These are phyloP conservation scores for Falco columbarius DNA, from an alignment of 2,797 vertebrate genomes.

Conservation along the genomic window DNA sequence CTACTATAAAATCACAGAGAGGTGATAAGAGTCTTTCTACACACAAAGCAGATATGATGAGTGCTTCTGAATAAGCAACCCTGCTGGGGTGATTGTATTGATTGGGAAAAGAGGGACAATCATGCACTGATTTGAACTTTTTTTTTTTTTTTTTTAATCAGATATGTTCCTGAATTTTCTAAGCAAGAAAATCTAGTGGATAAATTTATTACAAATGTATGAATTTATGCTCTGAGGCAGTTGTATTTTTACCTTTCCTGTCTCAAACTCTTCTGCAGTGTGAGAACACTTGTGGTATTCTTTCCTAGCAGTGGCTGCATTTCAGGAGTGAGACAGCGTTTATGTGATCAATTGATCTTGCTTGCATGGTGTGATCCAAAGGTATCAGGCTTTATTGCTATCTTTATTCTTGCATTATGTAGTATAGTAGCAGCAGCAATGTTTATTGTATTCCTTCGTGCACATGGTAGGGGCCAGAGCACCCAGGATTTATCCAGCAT, in stretches of 20 bases:
- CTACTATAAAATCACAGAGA: slow-evolving; percentile 30
- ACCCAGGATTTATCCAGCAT: neutral
- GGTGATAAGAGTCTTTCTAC: slow-evolving; percentile 50
- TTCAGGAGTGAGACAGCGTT: neutral
- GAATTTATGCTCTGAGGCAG: neutral
- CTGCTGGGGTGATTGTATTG: slow-evolving; percentile 27
- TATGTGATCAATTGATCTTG: neutral
- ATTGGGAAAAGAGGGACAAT: slow-evolving; percentile 44
- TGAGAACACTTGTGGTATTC: neutral
- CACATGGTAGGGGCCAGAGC: neutral
- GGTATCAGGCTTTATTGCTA: neutral
- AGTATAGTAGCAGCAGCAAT: neutral
- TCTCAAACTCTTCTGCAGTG: neutral
- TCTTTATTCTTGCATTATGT: neutral
- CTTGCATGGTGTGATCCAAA: neutral
- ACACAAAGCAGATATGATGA: slow-evolving; percentile 49
- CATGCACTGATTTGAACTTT: neutral
- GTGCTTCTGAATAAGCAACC: slow-evolving; percentile 36
- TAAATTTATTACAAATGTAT: slow-evolving; percentile 13
- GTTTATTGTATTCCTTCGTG: neutral
- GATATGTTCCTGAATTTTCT: slow-evolving; percentile 10
- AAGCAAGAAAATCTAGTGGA: neutral
- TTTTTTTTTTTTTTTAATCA: neutral
- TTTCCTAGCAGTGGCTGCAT: neutral
- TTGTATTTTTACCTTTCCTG: neutral